phyloP scores from a whole-genome alignment of 92 coral and sea anemone genomes.

The Hydrozoanthus gracilis region DNA sequence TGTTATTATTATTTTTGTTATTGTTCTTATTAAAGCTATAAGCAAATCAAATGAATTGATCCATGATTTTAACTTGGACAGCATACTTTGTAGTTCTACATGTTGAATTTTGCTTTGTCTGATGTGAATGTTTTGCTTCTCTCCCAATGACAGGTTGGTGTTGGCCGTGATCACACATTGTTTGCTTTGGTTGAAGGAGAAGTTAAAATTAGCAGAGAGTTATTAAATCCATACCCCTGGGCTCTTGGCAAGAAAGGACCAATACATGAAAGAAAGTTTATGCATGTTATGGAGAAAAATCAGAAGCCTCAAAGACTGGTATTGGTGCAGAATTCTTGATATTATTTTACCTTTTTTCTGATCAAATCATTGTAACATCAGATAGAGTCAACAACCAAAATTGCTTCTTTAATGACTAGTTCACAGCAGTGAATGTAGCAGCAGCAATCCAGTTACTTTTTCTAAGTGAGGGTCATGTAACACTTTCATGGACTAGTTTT shows the following conservation, averaged over 20 bases:
- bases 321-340: constrained; percentile 59
- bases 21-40: too few species aligned
- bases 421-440: too few species aligned
- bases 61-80: too few species aligned
- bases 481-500: too few species aligned
- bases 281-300: constrained; percentile 73
- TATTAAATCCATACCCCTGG: constrained; percentile 93
- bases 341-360: not conserved
- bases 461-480: too few species aligned
- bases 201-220: constrained; percentile 83
- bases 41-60: too few species aligned
- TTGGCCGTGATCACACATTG: constrained; percentile 90
- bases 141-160: constrained; percentile 78
- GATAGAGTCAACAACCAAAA: not conserved
- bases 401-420: too few species aligned
- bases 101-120: not conserved
- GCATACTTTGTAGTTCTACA: too few species aligned
- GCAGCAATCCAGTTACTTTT: too few species aligned
- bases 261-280: constrained; percentile 87
- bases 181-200: constrained; percentile 91
- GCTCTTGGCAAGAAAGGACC: constrained; percentile 83
- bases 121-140: not conserved
- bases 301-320: constrained; percentile 67
- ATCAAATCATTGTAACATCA: not conserved
- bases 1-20: too few species aligned